These are phyloP conservation scores for Norana najaformis DNA, from an alignment of 2,888 invertebrate species.

Conservation along the genomic window DNA sequence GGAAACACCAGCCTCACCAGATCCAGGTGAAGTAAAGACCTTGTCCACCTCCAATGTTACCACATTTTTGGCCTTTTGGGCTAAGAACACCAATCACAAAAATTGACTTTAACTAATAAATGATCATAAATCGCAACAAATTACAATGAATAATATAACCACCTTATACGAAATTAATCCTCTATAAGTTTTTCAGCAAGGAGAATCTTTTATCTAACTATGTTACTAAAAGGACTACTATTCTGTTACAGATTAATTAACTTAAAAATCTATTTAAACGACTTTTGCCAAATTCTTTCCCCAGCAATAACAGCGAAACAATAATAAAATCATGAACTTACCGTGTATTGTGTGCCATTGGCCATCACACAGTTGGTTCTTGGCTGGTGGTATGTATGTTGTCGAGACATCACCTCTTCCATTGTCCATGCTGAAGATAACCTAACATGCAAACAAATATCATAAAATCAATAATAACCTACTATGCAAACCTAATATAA, in stretches of 20 bases:
- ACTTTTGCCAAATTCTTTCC: background rate
- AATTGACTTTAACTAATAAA: background rate
- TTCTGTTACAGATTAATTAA: too few relatives aligned
- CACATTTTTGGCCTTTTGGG: slow-evolving; percentile 83
- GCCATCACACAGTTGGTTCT: slow-evolving; percentile 81
- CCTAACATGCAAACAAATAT: slow-evolving; percentile 20
- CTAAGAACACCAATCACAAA: slow-evolving; percentile 45
- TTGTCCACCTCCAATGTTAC: slow-evolving; percentile 85
- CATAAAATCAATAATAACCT: too few relatives aligned
- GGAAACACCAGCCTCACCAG: slow-evolving; percentile 70
- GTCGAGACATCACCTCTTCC: slow-evolving; percentile 80
- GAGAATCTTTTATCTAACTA: background rate
- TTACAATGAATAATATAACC: background rate
- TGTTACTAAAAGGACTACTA: background rate
- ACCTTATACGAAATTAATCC: background rate
- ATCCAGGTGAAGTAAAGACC: slow-evolving; percentile 71
- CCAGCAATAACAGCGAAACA: background rate
- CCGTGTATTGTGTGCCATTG: slow-evolving; percentile 83
- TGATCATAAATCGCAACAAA: background rate
- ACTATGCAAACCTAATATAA: too few relatives aligned
- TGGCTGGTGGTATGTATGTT: slow-evolving; percentile 65
- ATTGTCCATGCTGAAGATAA: slow-evolving; percentile 54
- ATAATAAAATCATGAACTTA: slow-evolving; percentile 46
- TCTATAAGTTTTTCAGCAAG: background rate
- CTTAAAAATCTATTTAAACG: background rate